Evolutionary conservation across 2,113 vertebrate genomes (phyloP).

Genomic region (Nerophis lumbriciformis): DNA sequence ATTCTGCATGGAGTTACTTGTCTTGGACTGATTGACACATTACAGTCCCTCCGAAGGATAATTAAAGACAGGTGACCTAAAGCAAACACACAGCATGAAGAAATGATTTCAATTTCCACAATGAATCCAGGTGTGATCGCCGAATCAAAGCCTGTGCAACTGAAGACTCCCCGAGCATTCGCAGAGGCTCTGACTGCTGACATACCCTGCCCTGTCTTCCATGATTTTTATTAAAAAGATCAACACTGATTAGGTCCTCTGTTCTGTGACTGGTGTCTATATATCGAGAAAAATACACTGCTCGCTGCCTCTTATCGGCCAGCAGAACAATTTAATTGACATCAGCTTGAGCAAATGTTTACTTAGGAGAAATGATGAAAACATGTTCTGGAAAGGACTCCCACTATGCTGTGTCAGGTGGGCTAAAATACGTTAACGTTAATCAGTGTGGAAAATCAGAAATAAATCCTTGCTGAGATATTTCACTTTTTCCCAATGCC

Average conservation of each 20-base stretch:
- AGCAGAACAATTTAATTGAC: conserved; percentile 62
- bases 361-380: conserved; percentile 60
- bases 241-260: conserved; percentile 55
- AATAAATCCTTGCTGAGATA: conserved; percentile 48
- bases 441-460: conserved; percentile 63
- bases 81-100: conserved; percentile 40
- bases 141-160: conserved; percentile 43
- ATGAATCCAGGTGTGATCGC: conserved; percentile 41
- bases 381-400: conserved; percentile 56
- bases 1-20: conserved; percentile 26
- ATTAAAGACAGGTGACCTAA: conserved; percentile 30
- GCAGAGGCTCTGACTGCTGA: conserved; percentile 32
- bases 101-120: conserved; percentile 40
- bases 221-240: conserved; percentile 58
- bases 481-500: conserved; percentile 32
- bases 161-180: conserved; percentile 51
- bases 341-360: conserved; percentile 61
- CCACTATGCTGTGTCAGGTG: conserved; percentile 56
- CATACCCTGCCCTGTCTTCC: conserved; percentile 40
- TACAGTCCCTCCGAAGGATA: conserved; percentile 21
- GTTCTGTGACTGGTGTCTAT: conserved; percentile 57
- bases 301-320: conserved; percentile 58
- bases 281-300: conserved; percentile 41
- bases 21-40: conserved; percentile 30
- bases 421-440: conserved; percentile 52